Conservation (phyloP, 2,888 invertebrate genomes). For the Microplitis manilae region DNA sequence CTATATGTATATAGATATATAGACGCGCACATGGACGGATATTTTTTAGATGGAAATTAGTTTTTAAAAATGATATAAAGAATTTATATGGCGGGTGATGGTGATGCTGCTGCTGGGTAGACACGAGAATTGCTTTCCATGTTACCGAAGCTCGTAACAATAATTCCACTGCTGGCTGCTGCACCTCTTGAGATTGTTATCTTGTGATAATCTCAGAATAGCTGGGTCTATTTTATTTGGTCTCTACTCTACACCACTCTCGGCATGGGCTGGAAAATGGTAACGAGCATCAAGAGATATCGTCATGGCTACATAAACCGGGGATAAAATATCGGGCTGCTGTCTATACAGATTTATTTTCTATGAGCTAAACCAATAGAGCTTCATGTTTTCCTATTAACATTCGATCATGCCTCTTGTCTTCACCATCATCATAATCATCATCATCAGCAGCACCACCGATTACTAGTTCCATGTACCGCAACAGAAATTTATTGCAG, state of each 20-base stretch:
- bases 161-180: conserved; percentile 37
- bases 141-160: conserved; percentile 42
- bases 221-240: conserved; percentile 36
- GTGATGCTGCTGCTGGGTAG: conserved; percentile 19
- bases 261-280: conserved; percentile 31
- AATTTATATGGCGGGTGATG: conserved; percentile 27
- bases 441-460: neutral
- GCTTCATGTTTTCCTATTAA: conserved; percentile 1
- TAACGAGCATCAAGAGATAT: conserved; percentile 38
- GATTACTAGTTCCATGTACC: neutral
- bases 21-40: neutral
- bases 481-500: neutral
- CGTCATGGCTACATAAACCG: conserved; percentile 25
- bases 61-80: conserved; percentile 1
- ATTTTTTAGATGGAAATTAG: conserved; percentile 25
- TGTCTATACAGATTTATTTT: conserved; percentile 30
- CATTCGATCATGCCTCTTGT: conserved; percentile 21
- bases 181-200: conserved; percentile 37
- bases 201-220: conserved; percentile 41
- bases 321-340: conserved; percentile 33
- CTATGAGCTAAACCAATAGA: conserved; percentile 1
- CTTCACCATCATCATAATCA: neutral
- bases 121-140: conserved; percentile 35
- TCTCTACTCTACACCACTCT: conserved; percentile 15
- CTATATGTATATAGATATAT: conserved; percentile 29